A percentile compares a stretch with the other conserved stretches of the same genome.
phyloP scores from a whole-genome alignment of 2,113 vertebrate species.

The Dasyurus viverrinus region DNA sequence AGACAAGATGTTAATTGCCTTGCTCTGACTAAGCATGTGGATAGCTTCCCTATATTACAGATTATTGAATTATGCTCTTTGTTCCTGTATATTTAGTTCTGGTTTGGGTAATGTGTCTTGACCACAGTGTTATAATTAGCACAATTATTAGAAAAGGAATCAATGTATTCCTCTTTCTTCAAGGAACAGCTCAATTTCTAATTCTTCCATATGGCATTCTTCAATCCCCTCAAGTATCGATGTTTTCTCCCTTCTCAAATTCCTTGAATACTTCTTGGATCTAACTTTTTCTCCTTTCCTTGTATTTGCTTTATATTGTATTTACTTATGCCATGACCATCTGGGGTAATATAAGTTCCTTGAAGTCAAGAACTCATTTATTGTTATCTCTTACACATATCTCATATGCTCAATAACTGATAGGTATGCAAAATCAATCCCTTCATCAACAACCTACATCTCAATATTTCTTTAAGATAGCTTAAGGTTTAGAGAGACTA shows the following conservation, averaged over 20 bases:
- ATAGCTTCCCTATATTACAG: not conserved
- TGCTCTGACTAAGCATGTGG: not conserved
- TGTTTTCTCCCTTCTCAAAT: not conserved
- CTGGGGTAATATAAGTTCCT: not conserved
- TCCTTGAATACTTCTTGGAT: not conserved
- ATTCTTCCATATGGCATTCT: not conserved
- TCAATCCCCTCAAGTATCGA: not conserved
- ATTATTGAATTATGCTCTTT: not conserved
- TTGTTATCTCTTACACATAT: not conserved
- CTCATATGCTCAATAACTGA: not conserved
- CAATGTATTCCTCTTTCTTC: not conserved
- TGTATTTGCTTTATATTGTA: not conserved
- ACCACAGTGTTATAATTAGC: not conserved
- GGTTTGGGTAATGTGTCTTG: not conserved
- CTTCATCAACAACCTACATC: not conserved
- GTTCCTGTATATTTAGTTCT: not conserved
- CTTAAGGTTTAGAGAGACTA: not conserved
- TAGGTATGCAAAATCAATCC: not conserved
- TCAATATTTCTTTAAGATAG: not conserved
- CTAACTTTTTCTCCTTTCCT: not conserved
- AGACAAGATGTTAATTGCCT: not conserved
- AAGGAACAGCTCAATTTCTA: not conserved
- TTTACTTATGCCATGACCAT: not conserved
- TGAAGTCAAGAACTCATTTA: not conserved
- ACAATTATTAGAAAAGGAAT: not conserved